Conservation (phyloP, 2,797 vertebrate species). For the Chelmon rostratus region DNA sequence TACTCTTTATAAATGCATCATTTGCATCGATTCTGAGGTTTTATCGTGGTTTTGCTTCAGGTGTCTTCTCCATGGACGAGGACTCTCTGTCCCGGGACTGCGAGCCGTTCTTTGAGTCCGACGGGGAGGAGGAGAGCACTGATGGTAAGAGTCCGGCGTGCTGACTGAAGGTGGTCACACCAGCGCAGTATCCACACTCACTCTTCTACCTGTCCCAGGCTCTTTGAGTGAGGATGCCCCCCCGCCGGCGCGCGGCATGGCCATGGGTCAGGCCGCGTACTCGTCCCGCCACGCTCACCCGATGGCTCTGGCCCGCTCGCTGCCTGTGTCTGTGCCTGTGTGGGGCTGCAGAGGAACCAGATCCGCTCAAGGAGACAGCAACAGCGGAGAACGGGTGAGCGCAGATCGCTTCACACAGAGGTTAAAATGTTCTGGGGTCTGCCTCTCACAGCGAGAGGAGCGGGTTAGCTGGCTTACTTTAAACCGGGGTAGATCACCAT, state of each 20-base stretch:
- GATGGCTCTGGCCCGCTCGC: slow-evolving; percentile 90
- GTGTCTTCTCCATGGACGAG: slow-evolving; percentile 95
- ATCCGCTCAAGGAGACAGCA: slow-evolving; percentile 69
- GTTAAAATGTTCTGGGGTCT: neutral
- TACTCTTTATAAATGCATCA: neutral
- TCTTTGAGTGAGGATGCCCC: slow-evolving; percentile 92
- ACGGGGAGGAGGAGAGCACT: slow-evolving; percentile 93
- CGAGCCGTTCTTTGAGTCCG: slow-evolving; percentile 94
- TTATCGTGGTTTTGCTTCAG: slow-evolving; percentile 67
- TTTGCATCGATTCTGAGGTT: neutral
- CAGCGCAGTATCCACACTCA: rapidly evolving
- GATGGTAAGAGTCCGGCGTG: slow-evolving; percentile 84
- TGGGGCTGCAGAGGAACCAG: slow-evolving; percentile 88
- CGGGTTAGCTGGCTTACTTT: too few species aligned
- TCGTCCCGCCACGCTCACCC: slow-evolving; percentile 78
- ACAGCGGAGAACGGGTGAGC: slow-evolving; percentile 81
- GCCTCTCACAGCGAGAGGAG: too few species aligned
- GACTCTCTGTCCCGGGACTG: slow-evolving; percentile 92
- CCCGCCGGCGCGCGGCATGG: slow-evolving; percentile 80
- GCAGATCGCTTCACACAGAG: neutral
- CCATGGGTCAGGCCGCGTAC: slow-evolving; percentile 71
- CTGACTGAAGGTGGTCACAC: rapidly evolving
- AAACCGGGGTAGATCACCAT: too few species aligned
- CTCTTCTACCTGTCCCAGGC: slow-evolving; percentile 62
- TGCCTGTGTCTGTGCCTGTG: slow-evolving; percentile 92